Base-by-base conservation (phyloP, 2,797 vertebrate species). In the Coreius guichenoti region DNA sequence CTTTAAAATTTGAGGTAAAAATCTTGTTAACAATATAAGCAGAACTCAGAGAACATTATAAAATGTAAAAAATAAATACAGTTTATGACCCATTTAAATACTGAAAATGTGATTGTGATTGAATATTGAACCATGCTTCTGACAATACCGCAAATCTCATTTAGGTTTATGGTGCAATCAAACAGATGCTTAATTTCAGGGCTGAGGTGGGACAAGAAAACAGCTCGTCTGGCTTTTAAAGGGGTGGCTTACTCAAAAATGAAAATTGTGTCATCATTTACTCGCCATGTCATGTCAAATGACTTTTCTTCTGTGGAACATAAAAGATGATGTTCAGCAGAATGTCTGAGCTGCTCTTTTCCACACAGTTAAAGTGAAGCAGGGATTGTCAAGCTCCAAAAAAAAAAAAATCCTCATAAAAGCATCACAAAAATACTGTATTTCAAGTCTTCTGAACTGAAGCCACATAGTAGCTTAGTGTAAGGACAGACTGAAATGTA, bases 121-220 rank as follows among this genome's bases (percentile, higher is more conserved):
- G 85, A 80, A 78, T 89, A 82, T 87, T 88, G 77, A 89, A 85
- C 68, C 33, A 39, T 43, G 83, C 33, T 84, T 81, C 74, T 61
- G 58, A 81, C 49, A 78, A 45, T 19, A 56, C 19, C 54, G 13
- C 12, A 78, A 72, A 82, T 88, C 65, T 29, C n/a, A 69, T 81
- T 74, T 86, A 61, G 68, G 26, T 70, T 87, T 45, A 26, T 54
- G 43, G 63, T 65, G 47, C 73, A 29, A 45, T 77, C 73, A 33
- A 82, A 63, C 43, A 45, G 68, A 45, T 8, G 29, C 16, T 83
- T 76, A 4, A 68, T 84, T 84, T 68, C 73, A 68, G 31, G 23
- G 16, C 23, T 54, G 31, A 33, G 13, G 36, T 11, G 4, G 51
- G 36, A 73, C n/a, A 72, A n/a, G n/a, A 33, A 82, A 61, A 61